phyloP scores from a whole-genome alignment of 2,888 invertebrate genomes.

The Neoascia interrupta region DNA sequence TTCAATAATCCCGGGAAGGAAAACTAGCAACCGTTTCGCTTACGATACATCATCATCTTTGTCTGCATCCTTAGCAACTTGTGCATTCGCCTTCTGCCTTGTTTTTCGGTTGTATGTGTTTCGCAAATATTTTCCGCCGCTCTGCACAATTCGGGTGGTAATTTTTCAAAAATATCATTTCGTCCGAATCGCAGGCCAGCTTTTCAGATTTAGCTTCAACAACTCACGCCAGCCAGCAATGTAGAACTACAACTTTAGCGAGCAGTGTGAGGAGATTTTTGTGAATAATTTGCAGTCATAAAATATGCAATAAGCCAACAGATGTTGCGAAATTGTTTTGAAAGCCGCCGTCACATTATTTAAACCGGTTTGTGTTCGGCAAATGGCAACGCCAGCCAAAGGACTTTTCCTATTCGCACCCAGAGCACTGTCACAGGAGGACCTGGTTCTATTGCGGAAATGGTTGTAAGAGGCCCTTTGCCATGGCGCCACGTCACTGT shows the following conservation, averaged over 20 bases:
- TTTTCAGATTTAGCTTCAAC: slow-evolving; percentile 13
- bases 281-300: slow-evolving; percentile 80
- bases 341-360: slow-evolving; percentile 80
- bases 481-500: slow-evolving; percentile 6
- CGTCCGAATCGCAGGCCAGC: slow-evolving; percentile 41
- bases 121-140: slow-evolving; percentile 21
- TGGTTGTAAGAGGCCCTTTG: slow-evolving; percentile 17
- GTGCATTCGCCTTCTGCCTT: slow-evolving; percentile 2
- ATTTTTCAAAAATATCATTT: slow-evolving; percentile 69
- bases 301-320: slow-evolving; percentile 80
- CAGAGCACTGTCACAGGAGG: background rate
- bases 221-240: slow-evolving; percentile 17
- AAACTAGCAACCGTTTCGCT: slow-evolving; percentile 12
- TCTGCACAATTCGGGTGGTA: slow-evolving; percentile 62
- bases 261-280: slow-evolving; percentile 75
- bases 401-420: slow-evolving; percentile 8
- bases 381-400: slow-evolving; percentile 33
- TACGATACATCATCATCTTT: slow-evolving; percentile 38
- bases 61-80: background rate
- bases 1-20: slow-evolving; percentile 18
- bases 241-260: slow-evolving; percentile 1
- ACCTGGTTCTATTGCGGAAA: slow-evolving; percentile 4
- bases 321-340: slow-evolving; percentile 80
- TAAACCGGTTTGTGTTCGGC: slow-evolving; percentile 70
- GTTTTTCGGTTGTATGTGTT: slow-evolving; percentile 22